These are phyloP conservation scores for Chloropsis cyanopogon DNA, from an alignment of 2,113 vertebrate genomes.

Conservation along the genomic window DNA sequence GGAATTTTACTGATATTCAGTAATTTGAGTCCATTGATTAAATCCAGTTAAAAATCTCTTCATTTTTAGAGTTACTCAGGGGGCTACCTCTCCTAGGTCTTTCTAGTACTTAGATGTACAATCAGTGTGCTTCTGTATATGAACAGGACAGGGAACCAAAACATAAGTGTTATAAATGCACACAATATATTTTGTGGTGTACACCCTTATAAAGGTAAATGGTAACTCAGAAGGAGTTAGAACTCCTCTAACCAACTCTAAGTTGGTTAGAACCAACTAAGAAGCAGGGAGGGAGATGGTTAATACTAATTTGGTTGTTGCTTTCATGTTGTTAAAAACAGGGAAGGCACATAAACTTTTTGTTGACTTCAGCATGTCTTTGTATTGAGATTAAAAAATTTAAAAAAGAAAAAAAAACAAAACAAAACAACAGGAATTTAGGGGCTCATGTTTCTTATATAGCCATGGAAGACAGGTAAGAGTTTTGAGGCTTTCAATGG, in stretches of 20 bases:
- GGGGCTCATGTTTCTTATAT: background rate
- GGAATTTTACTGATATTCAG: background rate
- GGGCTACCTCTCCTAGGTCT: background rate
- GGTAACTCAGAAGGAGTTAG: background rate
- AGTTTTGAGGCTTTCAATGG: background rate
- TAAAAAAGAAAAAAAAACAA: background rate
- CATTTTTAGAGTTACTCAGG: background rate
- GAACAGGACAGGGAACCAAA: fast-evolving
- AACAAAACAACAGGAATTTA: background rate
- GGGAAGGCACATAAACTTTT: background rate
- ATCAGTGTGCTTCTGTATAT: background rate
- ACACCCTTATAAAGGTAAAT: background rate
- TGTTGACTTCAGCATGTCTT: background rate
- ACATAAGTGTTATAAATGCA: background rate
- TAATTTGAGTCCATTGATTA: background rate
- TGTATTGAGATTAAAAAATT: background rate
- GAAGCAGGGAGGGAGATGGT: background rate
- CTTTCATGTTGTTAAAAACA: background rate
- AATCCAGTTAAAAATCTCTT: background rate
- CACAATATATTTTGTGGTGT: background rate
- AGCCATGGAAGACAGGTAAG: background rate
- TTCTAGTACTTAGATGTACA: background rate
- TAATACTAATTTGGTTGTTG: background rate
- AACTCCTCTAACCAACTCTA: no score
- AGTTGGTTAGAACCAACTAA: no score